These are phyloP conservation scores for Oncopeltus fasciatus DNA, from an alignment of 1,140 invertebrate species.

Conservation along the genomic window DNA sequence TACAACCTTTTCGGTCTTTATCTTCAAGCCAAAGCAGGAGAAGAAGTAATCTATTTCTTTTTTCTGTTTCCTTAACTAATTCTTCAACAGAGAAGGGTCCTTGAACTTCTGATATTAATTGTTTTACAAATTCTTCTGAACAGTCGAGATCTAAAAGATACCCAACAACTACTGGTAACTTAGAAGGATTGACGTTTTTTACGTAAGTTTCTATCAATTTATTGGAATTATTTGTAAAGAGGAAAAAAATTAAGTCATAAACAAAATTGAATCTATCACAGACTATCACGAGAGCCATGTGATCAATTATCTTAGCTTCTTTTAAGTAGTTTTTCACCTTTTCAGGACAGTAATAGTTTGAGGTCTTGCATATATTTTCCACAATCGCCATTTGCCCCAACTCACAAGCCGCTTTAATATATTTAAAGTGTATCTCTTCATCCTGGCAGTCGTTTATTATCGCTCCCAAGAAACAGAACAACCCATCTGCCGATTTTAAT, in stretches of 20 bases:
- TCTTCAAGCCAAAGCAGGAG: neutral
- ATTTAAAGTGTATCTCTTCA: constrained; percentile 97
- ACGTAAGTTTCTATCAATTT: neutral
- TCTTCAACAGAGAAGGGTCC: neutral
- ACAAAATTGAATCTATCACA: neutral
- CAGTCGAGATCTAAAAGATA: neutral
- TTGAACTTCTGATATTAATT: neutral
- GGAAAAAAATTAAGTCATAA: neutral
- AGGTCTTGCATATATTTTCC: constrained; percentile 35
- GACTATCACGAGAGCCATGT: neutral
- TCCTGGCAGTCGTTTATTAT: constrained; percentile 95
- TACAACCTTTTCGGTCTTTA: neutral
- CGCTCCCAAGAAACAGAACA: constrained; percentile 78
- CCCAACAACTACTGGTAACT: neutral
- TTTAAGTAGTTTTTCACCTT: neutral
- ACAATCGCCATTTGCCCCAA: constrained; percentile 99
- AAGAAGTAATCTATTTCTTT: neutral
- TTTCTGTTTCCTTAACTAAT: neutral
- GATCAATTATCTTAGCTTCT: neutral
- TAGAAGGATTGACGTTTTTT: neutral
- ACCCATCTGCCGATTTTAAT: neutral
- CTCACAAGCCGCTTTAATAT: constrained; percentile 92
- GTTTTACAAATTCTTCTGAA: neutral
- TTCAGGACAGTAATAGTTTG: neutral
- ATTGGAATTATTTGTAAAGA: neutral